Base-by-base conservation (phyloP, 2,888 invertebrate species). In the Diarsia dahlii region DNA sequence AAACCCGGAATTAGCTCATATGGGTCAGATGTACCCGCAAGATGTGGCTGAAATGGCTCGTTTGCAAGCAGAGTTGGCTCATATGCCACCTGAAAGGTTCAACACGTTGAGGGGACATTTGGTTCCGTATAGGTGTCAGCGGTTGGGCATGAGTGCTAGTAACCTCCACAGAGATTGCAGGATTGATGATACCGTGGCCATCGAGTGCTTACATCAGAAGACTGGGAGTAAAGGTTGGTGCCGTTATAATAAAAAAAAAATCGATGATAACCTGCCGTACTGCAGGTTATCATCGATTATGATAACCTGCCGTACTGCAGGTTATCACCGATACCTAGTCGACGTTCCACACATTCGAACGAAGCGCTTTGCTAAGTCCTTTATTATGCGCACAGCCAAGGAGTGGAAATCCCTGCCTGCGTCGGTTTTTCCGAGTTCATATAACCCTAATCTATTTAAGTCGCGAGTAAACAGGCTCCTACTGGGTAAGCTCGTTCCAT, bases 51-150 rank as follows among this genome's bases (percentile, higher is more conserved):
- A 90, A 56, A 73, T 91, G 1, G 84, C 80, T 0, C 71, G 88
- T 0, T 8, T 90, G 8, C 13, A 93, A 89, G 67, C 87, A 23
- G 93, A 94, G 39, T 81, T 94, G 62, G 81, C 78, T 4, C 87
- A 88, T 64, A 69, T 88, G 69, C 84, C 81, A 5, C 81, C 84
- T 1, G 88, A 91, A 76, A 93, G 92, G 76, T 95, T 94, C 87
- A 97, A 92, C 71, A 95, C 96, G 0, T 69, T 96, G 81, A 88
- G 96, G 75, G 94, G 97, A 65, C 91, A 97, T 90, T 86, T 97
- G 86, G 95, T 95, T 0, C 95, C 95, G 9, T 95, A 95, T 64
- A 92, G 95, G 39, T 96, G 96, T 80, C 94, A 93, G 66, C 89
- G 95, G 34, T 54, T 95, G 71, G 95, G 95, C 0, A 91, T 95